These are phyloP conservation scores for Fundulus diaphanus DNA, from an alignment of 2,797 vertebrate species.

Conservation along the genomic window DNA sequence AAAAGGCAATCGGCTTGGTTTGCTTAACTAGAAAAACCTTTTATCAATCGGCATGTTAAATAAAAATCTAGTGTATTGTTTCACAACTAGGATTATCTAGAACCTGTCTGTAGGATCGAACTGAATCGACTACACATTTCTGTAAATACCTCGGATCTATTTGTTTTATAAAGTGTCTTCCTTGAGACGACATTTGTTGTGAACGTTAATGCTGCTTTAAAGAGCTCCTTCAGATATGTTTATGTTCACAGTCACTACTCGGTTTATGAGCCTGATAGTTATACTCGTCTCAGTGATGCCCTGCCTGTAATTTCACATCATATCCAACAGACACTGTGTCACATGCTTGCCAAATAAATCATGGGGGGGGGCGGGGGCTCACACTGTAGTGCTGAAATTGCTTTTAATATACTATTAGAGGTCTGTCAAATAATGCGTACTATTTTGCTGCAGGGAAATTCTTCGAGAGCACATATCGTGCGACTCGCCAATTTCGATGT, in stretches of 20 bases:
- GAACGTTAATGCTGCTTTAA: conserved; percentile 17
- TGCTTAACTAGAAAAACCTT: too few relatives aligned
- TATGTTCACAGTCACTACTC: conserved; percentile 23
- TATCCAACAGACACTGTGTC: conserved; percentile 17
- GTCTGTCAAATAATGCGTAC: conserved; percentile 20
- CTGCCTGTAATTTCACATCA: conserved; percentile 39
- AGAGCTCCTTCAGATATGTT: conserved; percentile 29
- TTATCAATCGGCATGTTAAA: too few relatives aligned
- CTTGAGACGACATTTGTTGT: too few relatives aligned
- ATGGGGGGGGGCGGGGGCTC: conserved; percentile 16
- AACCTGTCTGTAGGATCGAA: too few relatives aligned
- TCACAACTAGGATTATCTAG: too few relatives aligned
- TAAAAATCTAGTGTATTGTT: too few relatives aligned
- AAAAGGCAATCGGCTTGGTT: too few relatives aligned
- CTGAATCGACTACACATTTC: too few relatives aligned
- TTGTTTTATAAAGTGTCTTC: too few relatives aligned
- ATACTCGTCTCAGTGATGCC: conserved; percentile 16
- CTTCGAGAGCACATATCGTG: conserved; percentile 20
- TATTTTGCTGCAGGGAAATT: conserved; percentile 3
- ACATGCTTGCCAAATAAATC: conserved; percentile 28
- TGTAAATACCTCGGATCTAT: too few relatives aligned
- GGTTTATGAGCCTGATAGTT: conserved; percentile 20
- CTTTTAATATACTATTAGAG: conserved; percentile 17
- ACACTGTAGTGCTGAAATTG: conserved; percentile 18
- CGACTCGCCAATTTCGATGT: not conserved